Evolutionary conservation across 2,888 invertebrate genomes (phyloP).

Genomic region (Drosophila kambysellisi): DNA sequence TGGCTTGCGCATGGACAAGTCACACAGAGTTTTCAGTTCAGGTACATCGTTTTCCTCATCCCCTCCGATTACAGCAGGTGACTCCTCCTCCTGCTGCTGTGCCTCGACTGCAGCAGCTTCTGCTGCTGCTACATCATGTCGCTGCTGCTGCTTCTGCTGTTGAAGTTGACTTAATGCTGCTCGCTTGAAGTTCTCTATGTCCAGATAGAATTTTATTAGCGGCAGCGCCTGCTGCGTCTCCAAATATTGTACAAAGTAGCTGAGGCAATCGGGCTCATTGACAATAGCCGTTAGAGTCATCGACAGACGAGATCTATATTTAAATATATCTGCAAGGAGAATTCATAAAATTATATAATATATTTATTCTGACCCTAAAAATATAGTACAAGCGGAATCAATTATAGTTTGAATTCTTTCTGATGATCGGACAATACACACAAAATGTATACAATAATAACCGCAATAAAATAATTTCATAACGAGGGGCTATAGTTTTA

Average conservation of each 20-base stretch:
- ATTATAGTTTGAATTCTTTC: not conserved
- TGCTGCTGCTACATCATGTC: conserved; percentile 6
- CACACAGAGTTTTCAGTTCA: conserved; percentile 83
- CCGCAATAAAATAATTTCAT: not conserved
- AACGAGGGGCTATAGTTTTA: not conserved
- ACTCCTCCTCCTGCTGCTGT: not conserved
- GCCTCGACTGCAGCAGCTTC: conserved; percentile 4
- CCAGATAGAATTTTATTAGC: conserved; percentile 91
- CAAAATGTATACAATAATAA: not conserved
- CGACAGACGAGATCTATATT: conserved; percentile 87
- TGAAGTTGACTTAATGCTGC: conserved; percentile 80
- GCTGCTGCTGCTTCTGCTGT: conserved; percentile 56
- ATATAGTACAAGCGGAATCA: not conserved
- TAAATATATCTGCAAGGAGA: conserved; percentile 72
- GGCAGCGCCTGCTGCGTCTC: conserved; percentile 89
- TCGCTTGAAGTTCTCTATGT: conserved; percentile 89
- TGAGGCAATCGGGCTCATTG: conserved; percentile 91
- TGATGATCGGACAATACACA: not conserved
- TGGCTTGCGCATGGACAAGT: conserved; percentile 84
- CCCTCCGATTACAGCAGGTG: not conserved
- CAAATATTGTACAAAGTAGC: conserved; percentile 94
- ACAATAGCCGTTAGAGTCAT: conserved; percentile 91
- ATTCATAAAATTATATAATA: not conserved
- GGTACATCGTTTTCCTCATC: conserved; percentile 78
- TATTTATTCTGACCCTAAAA: not conserved